Base-by-base conservation (phyloP, 2,888 invertebrate species). In the Amorpha juglandis region DNA sequence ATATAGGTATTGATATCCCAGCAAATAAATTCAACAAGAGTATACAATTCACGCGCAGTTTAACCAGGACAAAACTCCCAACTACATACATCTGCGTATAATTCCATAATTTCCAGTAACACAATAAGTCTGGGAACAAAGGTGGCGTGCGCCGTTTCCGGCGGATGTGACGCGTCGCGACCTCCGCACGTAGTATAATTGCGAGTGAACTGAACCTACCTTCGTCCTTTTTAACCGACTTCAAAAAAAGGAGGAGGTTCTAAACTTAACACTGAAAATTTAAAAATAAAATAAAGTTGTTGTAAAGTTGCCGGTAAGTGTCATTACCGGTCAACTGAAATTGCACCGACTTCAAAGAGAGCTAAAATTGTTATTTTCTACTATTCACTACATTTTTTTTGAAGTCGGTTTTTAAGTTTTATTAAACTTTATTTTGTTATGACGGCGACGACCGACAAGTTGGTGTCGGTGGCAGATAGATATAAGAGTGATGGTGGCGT, bases 151-250 rank as follows among this genome's bases (percentile, higher is more conserved):
- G 76, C 75, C 74, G 74, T 72, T 73, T 83, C 82, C 84, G 79
- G 75, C 72, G 84, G 80, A 81, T 75, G 79, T 72, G 76, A 76
- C 74, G 74, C 73, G 72, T 69, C 70, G 74, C 78, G 78, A 74
- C 80, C 78, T 77, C 81, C 74, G 68, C 70, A 70, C 72, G 66
- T 69, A 74, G 76, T 76, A 78, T 79, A 80, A 80, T 81, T 78
- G 74, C 77, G 63, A 38, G 11, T n/a, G 58, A 14, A 58, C 58
- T 53, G 16, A 19, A 45, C 52, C 42, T 63, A 52, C 21, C 52
- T 53, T 50, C 52, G 27, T 38, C 45, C 33, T 27, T n/a, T 42
- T 64, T n/a, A n/a, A n/a, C n/a, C n/a, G n/a, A n/a, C n/a, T n/a
- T n/a, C n/a, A n/a, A n/a, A n/a, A n/a, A n/a, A n/a, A n/a, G n/a